phyloP scores from a whole-genome alignment of 2,113 vertebrate species.

The Thamnaconus septentrionalis region DNA sequence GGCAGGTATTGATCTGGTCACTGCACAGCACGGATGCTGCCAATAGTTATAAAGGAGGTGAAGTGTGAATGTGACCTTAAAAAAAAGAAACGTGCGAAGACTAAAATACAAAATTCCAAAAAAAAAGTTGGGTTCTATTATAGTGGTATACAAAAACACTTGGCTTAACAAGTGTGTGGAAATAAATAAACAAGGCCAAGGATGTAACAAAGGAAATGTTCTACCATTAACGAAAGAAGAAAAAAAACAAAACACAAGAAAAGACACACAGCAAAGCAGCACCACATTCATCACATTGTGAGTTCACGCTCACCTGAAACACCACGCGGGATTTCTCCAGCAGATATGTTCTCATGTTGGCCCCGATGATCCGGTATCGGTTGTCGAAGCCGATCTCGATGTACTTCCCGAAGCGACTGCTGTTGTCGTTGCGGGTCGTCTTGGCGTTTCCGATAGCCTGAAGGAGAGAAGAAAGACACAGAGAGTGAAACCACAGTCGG shows the following conservation, averaged over 20 bases:
- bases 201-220: too few species aligned
- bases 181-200: not conserved
- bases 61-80: too few species aligned
- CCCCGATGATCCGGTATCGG: conserved; percentile 91
- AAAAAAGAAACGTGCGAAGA: too few species aligned
- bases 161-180: not conserved
- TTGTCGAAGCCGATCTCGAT: conserved; percentile 98
- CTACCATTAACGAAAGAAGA: not conserved
- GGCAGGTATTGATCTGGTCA: too few species aligned
- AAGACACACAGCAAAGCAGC: too few species aligned
- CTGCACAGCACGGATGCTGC: too few species aligned
- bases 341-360: conserved; percentile 99
- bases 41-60: too few species aligned
- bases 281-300: too few species aligned
- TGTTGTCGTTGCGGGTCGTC: conserved; percentile 98
- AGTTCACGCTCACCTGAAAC: conserved; percentile 84
- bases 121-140: too few species aligned
- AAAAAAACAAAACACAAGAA: not conserved
- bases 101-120: too few species aligned
- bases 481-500: not conserved
- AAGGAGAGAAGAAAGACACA: conserved; percentile 16
- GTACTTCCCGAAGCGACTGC: conserved; percentile 98
- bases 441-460: conserved; percentile 98
- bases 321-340: conserved; percentile 97
- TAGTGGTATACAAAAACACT: not conserved